Evolutionary conservation across 2,113 vertebrate genomes (phyloP), one percentile per base, ranked within the genome.

Genomic region (Ochotona princeps): DNA sequence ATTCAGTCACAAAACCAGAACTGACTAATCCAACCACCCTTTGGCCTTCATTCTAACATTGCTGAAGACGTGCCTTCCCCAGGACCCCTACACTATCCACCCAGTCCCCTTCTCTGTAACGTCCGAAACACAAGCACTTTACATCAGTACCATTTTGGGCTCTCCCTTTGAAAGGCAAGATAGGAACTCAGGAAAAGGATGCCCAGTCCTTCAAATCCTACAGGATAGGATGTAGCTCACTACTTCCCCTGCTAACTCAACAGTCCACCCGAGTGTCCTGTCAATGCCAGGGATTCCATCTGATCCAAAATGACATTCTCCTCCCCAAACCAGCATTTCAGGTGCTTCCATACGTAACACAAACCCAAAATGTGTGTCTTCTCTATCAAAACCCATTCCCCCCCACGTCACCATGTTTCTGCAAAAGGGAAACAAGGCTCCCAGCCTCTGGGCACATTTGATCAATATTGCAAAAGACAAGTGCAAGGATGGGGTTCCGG

Each of bases 151-250:
- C 70, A 60, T 38, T 83, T 54, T 73, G 51, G 3, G 57, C 80
- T 91, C 78, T 83, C 47, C 57, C 11, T 70, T 89, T 93, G 87
- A 91, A 82, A 93, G 47, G 54, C 23, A 14, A 78, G 28, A 57
- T 51, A 72, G 57, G 85, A 91, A 35, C 54, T 67, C 57, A 57
- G 73, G n/a, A 85, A 89, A 74, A 61, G 70, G 51, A 67, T 47
- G 7, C 44, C 65, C n/a, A 91, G 67, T 82, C 57, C 35, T 85
- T 72, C 65, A 28, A 28, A 30, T 7, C 9, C 25, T 79, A 28
- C 72, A 91, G 44, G 30, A 81, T 23, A 91, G 44, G 30, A 81
- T 23, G n/a, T 38, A 38, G 89, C n/a, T 65, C 35, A 78, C 25
- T 63, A 89, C 81, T 78, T 83, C 83, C 66, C 26, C 63, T 21